phyloP scores from a whole-genome alignment of 2,888 invertebrate genomes.

The Argyresthia goedartella region DNA sequence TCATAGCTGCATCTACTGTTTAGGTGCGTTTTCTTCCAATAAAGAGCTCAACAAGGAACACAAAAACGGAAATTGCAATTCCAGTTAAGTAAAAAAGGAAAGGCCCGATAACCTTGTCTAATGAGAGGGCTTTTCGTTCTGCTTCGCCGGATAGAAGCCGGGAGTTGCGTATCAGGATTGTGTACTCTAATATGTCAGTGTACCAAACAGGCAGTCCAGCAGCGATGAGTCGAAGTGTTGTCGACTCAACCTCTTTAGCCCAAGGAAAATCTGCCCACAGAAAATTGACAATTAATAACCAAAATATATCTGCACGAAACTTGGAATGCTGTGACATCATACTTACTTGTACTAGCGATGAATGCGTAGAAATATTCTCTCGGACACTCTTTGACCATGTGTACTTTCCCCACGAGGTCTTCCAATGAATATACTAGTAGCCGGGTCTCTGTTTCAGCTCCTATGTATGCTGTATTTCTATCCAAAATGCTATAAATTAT shows the following conservation, averaged over 20 bases:
- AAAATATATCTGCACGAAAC: no score
- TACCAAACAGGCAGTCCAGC: slow-evolving; percentile 5
- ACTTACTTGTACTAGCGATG: slow-evolving; percentile 4
- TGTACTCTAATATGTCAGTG: not conserved
- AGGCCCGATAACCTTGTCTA: not conserved
- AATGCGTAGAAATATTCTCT: slow-evolving; percentile 1
- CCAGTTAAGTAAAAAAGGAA: not conserved
- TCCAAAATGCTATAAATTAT: no score
- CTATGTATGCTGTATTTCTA: not conserved
- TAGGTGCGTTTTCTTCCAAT: no score
- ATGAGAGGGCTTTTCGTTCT: not conserved
- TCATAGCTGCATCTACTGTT: no score
- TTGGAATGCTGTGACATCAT: not conserved
- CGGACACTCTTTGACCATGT: slow-evolving; percentile 1
- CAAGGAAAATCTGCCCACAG: slow-evolving; percentile 6
- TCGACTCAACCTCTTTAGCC: slow-evolving; percentile 1
- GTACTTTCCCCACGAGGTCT: not conserved
- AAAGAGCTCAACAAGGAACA: no score
- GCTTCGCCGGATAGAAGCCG: not conserved
- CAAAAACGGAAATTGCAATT: not conserved
- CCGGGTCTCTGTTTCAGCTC: not conserved
- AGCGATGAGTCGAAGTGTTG: slow-evolving; percentile 1
- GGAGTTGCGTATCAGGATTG: not conserved
- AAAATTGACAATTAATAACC: not conserved
- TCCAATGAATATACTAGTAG: not conserved